A percentile compares a stretch with the other conserved stretches of the same genome.
phyloP scores from a whole-genome alignment of 1,140 invertebrate genomes.

The Drosophila tristis region DNA sequence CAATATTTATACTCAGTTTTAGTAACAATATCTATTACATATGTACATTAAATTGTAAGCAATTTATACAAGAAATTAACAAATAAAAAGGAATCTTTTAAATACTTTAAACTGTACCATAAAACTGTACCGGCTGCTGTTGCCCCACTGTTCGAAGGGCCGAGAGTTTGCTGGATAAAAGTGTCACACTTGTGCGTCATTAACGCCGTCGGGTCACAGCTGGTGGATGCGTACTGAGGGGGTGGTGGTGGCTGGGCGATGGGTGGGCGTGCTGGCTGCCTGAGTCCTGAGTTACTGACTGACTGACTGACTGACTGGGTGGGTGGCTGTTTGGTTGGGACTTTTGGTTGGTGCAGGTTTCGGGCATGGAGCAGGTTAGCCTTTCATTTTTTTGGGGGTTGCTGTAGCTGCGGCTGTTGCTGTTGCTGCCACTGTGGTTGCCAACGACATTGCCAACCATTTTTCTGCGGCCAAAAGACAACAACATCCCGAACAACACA shows the following conservation, averaged over 20 bases:
- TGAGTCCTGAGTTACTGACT: too few relatives aligned
- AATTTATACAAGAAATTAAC: background rate
- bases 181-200: conserved; percentile 83
- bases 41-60: too few relatives aligned
- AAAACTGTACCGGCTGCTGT: too few relatives aligned
- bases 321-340: conserved; percentile 31
- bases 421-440: conserved; percentile 74
- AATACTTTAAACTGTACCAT: too few relatives aligned
- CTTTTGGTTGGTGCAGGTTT: conserved; percentile 19
- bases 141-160: conserved; percentile 16
- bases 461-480: conserved; percentile 72
- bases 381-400: conserved; percentile 32
- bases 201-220: conserved; percentile 80
- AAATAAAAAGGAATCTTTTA: background rate
- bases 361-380: conserved; percentile 29
- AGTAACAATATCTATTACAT: too few relatives aligned
- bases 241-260: conserved; percentile 14
- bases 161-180: conserved; percentile 37
- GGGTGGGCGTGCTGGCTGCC: conserved; percentile 5
- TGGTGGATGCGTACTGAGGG: conserved; percentile 64
- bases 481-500: conserved; percentile 13
- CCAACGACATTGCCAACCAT: conserved; percentile 78
- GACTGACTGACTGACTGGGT: background rate
- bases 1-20: too few relatives aligned
- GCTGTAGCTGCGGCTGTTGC: conserved; percentile 41